Percentiles rank a stretch among this genome's conserved stretches.
Conservation (phyloP, 2,888 invertebrate species). For the Erynnis tages region DNA sequence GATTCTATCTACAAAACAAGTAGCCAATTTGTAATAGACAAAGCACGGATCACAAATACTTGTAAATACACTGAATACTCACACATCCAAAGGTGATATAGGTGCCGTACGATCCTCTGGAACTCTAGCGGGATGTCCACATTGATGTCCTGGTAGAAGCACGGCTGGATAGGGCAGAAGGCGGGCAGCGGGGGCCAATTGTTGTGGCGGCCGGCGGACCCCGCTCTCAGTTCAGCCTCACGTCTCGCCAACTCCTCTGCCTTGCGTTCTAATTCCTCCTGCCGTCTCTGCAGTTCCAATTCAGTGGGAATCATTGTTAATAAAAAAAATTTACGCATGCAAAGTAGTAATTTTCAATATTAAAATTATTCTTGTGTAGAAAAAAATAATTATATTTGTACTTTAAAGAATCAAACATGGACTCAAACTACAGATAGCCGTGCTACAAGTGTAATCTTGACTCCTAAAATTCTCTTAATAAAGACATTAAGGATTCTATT, state of each 20-base stretch:
- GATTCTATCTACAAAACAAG: no score
- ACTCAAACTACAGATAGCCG: no score
- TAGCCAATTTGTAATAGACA: no score
- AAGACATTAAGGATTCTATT: constrained; percentile 23
- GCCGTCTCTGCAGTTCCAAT: constrained; percentile 83
- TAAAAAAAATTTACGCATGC: no score
- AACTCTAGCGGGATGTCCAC: constrained; percentile 99
- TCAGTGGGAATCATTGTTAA: constrained; percentile 20
- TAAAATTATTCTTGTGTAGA: no score
- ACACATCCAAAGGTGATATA: constrained; percentile 99
- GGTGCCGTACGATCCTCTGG: constrained; percentile 95
- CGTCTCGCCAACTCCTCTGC: constrained; percentile 93
- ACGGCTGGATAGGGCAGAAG: constrained; percentile 96
- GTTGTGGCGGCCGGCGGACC: constrained; percentile 87
- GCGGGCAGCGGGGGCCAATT: constrained; percentile 99
- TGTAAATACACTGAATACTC: constrained; percentile 74
- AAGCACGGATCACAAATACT: no score
- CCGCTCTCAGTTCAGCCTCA: constrained; percentile 91
- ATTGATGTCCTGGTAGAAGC: constrained; percentile 99
- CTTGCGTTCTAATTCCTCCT: constrained; percentile 95
- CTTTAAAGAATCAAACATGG: no score
- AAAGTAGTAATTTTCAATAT: no score
- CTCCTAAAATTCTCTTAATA: background rate
- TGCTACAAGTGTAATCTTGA: background rate
- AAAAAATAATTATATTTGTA: background rate